A percentile compares a stretch with the other conserved stretches of the same genome.
These are phyloP conservation scores for Drosophila kikkawai DNA, from an alignment of 1,140 invertebrate species.

Conservation along the genomic window DNA sequence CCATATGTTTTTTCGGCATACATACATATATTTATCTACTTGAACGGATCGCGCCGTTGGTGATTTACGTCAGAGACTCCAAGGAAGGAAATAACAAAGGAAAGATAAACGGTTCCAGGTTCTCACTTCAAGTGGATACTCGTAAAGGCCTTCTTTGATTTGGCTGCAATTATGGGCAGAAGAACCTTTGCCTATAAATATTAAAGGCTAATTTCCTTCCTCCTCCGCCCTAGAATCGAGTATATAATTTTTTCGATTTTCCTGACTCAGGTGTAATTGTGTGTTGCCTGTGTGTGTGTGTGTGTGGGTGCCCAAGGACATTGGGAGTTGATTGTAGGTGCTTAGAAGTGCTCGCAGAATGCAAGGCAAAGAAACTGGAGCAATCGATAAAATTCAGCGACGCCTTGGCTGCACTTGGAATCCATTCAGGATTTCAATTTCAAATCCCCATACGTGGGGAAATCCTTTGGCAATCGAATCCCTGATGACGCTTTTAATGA, in stretches of 20 bases:
- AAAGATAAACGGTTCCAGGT: neutral
- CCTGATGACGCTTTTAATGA: conserved; percentile 32
- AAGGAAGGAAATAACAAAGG: neutral
- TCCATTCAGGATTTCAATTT: conserved; percentile 17
- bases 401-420: conserved; percentile 10
- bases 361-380: conserved; percentile 48
- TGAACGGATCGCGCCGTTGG: neutral
- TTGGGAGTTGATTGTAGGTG: conserved; percentile 37
- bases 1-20: conserved; percentile 30
- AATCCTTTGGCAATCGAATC: conserved; percentile 36
- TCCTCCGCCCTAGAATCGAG: neutral
- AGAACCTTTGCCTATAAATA: conserved; percentile 43
- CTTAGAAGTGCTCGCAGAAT: conserved; percentile 18
- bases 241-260: conserved; percentile 48
- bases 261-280: conserved; percentile 31
- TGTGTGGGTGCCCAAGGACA: conserved; percentile 19
- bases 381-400: conserved; percentile 44
- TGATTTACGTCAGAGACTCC: conserved; percentile 37
- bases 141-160: neutral
- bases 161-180: neutral
- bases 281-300: neutral
- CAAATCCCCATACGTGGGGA: conserved; percentile 4
- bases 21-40: neutral
- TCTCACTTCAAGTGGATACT: neutral
- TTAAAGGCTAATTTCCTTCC: conserved; percentile 56